phyloP scores from a whole-genome alignment of 1,140 invertebrate genomes.

The Leptopilina boulardi region DNA sequence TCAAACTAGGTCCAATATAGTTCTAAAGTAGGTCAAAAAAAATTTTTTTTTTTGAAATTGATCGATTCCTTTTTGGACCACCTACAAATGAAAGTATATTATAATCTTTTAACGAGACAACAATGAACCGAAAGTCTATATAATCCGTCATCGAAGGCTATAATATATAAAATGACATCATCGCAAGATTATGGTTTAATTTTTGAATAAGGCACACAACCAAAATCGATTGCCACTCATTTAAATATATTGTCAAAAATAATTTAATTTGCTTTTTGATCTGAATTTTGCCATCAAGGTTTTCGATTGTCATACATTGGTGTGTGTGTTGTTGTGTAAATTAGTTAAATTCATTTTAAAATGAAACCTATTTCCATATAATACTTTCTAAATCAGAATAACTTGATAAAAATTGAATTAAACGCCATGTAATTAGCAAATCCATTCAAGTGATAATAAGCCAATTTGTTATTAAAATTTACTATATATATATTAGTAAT shows the following conservation, averaged over 20 bases:
- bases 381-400: too few relatives aligned
- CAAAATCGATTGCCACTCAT: background rate
- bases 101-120: background rate
- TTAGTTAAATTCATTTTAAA: background rate
- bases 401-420: too few relatives aligned
- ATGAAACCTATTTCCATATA: background rate
- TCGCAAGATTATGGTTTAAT: slow-evolving; percentile 8
- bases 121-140: background rate
- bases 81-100: background rate
- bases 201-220: background rate
- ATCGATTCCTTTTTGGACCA: background rate
- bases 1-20: too few relatives aligned
- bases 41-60: too few relatives aligned
- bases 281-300: slow-evolving; percentile 39
- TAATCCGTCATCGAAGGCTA: background rate
- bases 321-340: background rate
- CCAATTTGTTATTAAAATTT: too few relatives aligned
- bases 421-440: too few relatives aligned
- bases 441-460: too few relatives aligned
- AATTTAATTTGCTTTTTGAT: background rate
- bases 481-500: too few relatives aligned
- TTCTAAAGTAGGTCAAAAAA: too few relatives aligned
- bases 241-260: background rate
- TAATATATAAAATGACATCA: background rate
- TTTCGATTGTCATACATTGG: slow-evolving; percentile 34